Evolutionary conservation across 1,140 invertebrate genomes (phyloP), one percentile per base, ranked within the genome.

Genomic region (Wasmannia auropunctata): DNA sequence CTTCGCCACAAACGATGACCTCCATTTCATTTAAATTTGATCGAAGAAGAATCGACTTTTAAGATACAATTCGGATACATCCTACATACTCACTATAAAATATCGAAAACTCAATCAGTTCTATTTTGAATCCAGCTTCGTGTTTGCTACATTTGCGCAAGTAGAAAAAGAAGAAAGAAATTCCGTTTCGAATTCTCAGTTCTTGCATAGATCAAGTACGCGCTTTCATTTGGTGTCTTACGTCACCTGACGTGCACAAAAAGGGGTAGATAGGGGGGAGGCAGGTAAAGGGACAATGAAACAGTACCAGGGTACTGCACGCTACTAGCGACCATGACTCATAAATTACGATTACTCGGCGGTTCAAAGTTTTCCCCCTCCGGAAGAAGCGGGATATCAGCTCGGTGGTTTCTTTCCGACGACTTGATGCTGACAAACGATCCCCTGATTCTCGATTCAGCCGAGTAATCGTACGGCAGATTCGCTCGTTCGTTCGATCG

Each of bases 401-500:
- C 14, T n/a, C n/a, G n/a, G 19, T 1, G 19, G 11, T 11, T 62
- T 62, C 3, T 22, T 54, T 14, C n/a, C 11, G 6, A 31, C 25
- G 11, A 49, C 5, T 31, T 34, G 31, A 79, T 28, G 40, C 54
- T 74, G 67, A 58, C n/a, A 72, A 81, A 72, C 19, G 51, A 81
- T 56, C 51, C 3, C 25, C 19, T 11, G 16, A 43, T 19, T 43
- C 51, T 43, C 51, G 25, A 56, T 70, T 56, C 19, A n/a, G 34
- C 46, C 16, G 31, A 31, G 34, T 67, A 80, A 69, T 80, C 34
- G 31, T 31, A 19, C 31, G n/a, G 63, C 63, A 40, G 34, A 80
- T 54, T 54, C 22, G 34, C 49, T 22, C 65, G 11, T 54, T 54
- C 14, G 22, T 49, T 63, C 14, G 31, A 67, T 67, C 60, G 54